Evolutionary conservation across 2,113 vertebrate species (phyloP).

Genomic region (Corythornis madagascariensis): DNA sequence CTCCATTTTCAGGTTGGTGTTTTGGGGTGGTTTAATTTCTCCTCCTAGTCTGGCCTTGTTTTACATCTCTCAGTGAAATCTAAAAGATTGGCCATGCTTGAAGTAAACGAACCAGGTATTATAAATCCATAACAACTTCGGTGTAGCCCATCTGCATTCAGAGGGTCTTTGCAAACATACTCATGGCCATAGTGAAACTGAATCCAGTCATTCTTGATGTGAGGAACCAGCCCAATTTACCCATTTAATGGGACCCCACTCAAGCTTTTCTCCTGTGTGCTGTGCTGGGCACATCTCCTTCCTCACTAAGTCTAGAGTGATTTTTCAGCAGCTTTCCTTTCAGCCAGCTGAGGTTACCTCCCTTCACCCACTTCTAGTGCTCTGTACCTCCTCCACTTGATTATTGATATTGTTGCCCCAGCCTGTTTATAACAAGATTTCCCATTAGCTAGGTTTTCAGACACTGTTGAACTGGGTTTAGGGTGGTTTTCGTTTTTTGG

Average conservation of each 20-base stretch:
- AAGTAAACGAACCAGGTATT: neutral
- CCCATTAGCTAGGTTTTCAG: slow-evolving; percentile 22
- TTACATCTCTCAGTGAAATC: neutral
- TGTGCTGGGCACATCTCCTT: neutral
- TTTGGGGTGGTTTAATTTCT: neutral
- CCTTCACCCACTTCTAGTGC: neutral
- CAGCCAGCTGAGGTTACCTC: neutral
- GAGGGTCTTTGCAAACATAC: neutral
- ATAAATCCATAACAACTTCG: neutral
- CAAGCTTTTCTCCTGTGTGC: neutral
- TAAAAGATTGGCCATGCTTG: neutral
- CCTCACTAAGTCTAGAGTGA: neutral
- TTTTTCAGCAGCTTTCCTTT: neutral
- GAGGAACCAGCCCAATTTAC: neutral
- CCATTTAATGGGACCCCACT: neutral
- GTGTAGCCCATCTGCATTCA: neutral
- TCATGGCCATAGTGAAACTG: neutral
- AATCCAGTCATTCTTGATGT: neutral
- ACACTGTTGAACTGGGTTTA: neutral
- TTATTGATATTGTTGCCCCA: neutral
- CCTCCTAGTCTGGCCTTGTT: neutral
- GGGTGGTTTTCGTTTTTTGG: neutral
- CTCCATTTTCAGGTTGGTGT: neutral
- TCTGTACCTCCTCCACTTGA: neutral
- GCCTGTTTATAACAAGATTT: neutral